These are phyloP conservation scores for Pachyrhynchus sulphureomaculatus DNA, from an alignment of 1,140 invertebrate genomes.

Conservation along the genomic window DNA sequence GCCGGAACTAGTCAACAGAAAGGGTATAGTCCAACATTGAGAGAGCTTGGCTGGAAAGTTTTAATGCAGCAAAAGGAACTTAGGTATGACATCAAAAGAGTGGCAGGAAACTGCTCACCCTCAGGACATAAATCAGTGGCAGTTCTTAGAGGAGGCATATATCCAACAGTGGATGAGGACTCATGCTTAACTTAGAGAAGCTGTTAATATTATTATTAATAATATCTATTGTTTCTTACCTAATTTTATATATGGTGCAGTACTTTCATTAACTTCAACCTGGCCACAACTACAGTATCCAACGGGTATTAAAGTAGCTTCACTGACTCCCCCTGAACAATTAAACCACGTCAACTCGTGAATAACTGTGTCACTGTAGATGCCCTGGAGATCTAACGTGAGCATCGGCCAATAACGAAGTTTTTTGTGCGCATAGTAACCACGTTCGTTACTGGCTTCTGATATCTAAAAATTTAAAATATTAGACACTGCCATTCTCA, in stretches of 20 bases:
- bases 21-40: too few relatives aligned
- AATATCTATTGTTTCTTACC: too few relatives aligned
- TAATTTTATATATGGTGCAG: conserved; percentile 44
- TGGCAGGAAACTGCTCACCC: too few relatives aligned
- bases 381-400: conserved; percentile 44
- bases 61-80: too few relatives aligned
- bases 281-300: conserved; percentile 46
- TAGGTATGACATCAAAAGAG: too few relatives aligned
- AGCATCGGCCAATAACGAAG: conserved; percentile 47
- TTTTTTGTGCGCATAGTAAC: conserved; percentile 48
- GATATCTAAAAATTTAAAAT: conserved; percentile 39
- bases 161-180: too few relatives aligned
- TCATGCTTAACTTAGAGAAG: too few relatives aligned
- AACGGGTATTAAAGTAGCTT: conserved; percentile 42
- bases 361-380: conserved; percentile 45
- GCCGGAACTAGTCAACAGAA: too few relatives aligned
- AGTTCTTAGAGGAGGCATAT: too few relatives aligned
- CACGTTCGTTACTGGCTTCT: conserved; percentile 41
- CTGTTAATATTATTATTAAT: too few relatives aligned
- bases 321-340: conserved; percentile 43
- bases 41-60: too few relatives aligned
- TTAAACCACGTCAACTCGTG: conserved; percentile 47
- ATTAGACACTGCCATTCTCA: neutral
- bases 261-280: conserved; percentile 40
- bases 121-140: too few relatives aligned